Evolutionary conservation across 2,113 vertebrate species (phyloP).

Genomic region (Jaculus jaculus): DNA sequence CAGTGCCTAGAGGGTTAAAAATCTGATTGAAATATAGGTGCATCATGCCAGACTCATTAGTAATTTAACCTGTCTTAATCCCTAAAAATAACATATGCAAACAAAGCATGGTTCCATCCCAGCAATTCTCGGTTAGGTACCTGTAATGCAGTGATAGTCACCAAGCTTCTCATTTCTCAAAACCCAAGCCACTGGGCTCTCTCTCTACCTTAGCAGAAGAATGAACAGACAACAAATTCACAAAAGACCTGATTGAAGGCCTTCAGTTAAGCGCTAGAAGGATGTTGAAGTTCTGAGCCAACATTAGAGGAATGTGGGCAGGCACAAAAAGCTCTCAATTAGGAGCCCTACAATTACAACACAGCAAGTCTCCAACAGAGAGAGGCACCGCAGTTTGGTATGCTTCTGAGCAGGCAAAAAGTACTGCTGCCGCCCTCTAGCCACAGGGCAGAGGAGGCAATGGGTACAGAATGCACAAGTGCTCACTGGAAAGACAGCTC

Average conservation of each 20-base stretch:
- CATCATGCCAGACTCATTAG: constrained; percentile 55
- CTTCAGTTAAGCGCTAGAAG: constrained; percentile 62
- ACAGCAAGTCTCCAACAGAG: constrained; percentile 49
- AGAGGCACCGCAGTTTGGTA: constrained; percentile 37
- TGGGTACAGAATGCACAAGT: background rate
- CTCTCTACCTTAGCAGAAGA: constrained; percentile 62
- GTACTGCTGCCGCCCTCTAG: background rate
- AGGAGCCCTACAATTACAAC: constrained; percentile 78
- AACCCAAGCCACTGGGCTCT: constrained; percentile 7
- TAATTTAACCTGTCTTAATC: constrained; percentile 70
- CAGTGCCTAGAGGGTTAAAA: constrained; percentile 51
- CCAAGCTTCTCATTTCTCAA: constrained; percentile 44
- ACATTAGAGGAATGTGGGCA: constrained; percentile 72
- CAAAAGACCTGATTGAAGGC: constrained; percentile 56
- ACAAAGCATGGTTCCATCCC: constrained; percentile 26
- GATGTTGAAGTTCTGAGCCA: constrained; percentile 68
- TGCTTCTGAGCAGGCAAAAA: constrained; percentile 52
- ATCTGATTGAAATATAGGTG: constrained; percentile 56
- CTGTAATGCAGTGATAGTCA: constrained; percentile 19
- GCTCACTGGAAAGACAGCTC: background rate
- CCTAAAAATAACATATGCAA: constrained; percentile 56
- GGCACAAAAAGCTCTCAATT: constrained; percentile 77
- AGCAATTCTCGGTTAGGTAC: constrained; percentile 28
- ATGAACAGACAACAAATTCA: constrained; percentile 67
- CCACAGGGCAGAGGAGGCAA: constrained; percentile 23